Conservation (phyloP, 1,140 invertebrate species). For the Psix sp. region DNA sequence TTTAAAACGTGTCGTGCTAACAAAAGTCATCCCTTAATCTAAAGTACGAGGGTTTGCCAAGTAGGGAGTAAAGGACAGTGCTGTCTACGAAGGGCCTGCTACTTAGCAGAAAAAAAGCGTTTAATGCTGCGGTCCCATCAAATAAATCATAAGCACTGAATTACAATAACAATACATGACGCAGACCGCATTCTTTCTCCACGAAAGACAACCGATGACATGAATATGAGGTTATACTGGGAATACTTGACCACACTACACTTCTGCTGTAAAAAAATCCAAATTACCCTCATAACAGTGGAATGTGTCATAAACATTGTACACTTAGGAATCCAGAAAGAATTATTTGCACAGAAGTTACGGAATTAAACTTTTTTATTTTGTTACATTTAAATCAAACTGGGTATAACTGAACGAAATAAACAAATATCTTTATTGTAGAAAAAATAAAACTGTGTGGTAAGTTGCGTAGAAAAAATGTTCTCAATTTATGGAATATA, state of each 20-base stretch:
- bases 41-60: conserved; percentile 35
- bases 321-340: too few species aligned
- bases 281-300: conserved; percentile 19
- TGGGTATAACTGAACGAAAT: too few species aligned
- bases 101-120: conserved; percentile 64
- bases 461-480: too few species aligned
- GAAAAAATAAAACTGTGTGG: too few species aligned
- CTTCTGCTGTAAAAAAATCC: conserved; percentile 15
- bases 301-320: too few species aligned
- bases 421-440: too few species aligned
- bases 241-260: conserved; percentile 34
- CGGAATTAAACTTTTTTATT: too few species aligned
- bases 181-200: conserved; percentile 60
- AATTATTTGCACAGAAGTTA: too few species aligned
- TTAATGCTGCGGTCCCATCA: conserved; percentile 69
- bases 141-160: conserved; percentile 71
- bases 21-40: conserved; percentile 47
- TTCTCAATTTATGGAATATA: too few species aligned
- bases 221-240: conserved; percentile 57
- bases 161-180: conserved; percentile 70
- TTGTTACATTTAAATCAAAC: too few species aligned
- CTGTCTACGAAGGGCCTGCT: conserved; percentile 47
- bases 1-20: conserved; percentile 53
- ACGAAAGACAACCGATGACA: conserved; percentile 63
- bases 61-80: conserved; percentile 23